Evolutionary conservation across 2,888 invertebrate genomes (phyloP).

Genomic region (Eustalomyia histrio): DNA sequence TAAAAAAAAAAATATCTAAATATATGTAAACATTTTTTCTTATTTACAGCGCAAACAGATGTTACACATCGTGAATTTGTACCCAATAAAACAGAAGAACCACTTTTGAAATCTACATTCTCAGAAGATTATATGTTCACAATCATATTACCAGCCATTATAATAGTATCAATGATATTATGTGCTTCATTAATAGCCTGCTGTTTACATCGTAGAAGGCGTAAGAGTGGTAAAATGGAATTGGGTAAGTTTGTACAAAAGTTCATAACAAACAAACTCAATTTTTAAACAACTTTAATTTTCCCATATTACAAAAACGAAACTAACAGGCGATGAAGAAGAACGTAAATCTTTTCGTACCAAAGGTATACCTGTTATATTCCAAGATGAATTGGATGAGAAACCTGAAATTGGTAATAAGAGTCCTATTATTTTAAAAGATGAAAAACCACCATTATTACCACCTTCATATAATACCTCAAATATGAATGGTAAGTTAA

Average conservation of each 20-base stretch:
- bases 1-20: no score
- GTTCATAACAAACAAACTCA: neutral
- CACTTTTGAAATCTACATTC: conserved; percentile 78
- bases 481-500: conserved; percentile 76
- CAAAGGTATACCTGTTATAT: conserved; percentile 95
- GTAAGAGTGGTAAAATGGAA: conserved; percentile 91
- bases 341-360: conserved; percentile 91
- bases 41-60: conserved; percentile 70
- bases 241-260: conserved; percentile 79
- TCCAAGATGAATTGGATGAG: conserved; percentile 97
- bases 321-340: conserved; percentile 84
- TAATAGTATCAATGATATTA: conserved; percentile 92
- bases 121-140: conserved; percentile 87
- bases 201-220: conserved; percentile 89
- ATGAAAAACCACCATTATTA: conserved; percentile 95
- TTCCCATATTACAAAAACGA: no score
- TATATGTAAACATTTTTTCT: no score
- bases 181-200: conserved; percentile 93
- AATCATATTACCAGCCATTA: conserved; percentile 92
- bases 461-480: conserved; percentile 83
- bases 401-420: conserved; percentile 93
- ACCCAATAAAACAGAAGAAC: conserved; percentile 76
- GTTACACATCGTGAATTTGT: conserved; percentile 74
- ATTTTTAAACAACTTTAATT: neutral
- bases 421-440: conserved; percentile 95